Percentiles rank a stretch among this genome's conserved stretches.
Evolutionary conservation across 2,113 vertebrate genomes (phyloP).

Genomic region (Lathamus discolor): DNA sequence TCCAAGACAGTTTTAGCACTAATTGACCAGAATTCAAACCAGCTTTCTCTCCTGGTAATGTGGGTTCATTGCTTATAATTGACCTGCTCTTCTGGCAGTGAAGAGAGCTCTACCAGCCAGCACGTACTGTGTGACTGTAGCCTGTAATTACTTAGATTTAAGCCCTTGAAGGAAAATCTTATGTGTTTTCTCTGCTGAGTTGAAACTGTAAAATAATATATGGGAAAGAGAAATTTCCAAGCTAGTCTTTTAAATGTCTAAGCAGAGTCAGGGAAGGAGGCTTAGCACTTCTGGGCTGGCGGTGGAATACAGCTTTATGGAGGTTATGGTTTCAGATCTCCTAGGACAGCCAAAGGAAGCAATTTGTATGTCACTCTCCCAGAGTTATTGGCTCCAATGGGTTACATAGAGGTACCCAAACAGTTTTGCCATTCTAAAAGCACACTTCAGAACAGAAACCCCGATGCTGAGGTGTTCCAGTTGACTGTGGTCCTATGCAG

Average conservation of each 20-base stretch:
- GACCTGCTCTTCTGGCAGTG: constrained; percentile 47
- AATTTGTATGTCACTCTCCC: not conserved
- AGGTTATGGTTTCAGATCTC: not conserved
- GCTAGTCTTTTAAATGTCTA: not conserved
- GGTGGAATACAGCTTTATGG: not conserved
- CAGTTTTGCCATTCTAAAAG: not conserved
- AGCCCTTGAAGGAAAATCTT: constrained; percentile 26
- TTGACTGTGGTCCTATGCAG: accelerated
- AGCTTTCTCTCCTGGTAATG: constrained; percentile 16
- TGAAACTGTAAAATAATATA: not conserved
- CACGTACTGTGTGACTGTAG: not conserved
- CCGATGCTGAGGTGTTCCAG: not conserved
- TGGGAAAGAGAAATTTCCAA: not conserved
- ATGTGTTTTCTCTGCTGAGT: not conserved
- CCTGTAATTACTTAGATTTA: constrained; percentile 12
- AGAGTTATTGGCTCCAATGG: not conserved
- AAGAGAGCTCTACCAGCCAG: constrained; percentile 25
- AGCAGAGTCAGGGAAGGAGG: not conserved
- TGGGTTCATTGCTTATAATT: constrained; percentile 35
- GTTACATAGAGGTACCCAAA: not conserved
- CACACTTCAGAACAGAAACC: not conserved
- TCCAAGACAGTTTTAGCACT: constrained; percentile 18
- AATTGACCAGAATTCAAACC: constrained; percentile 50
- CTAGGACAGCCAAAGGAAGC: not conserved
- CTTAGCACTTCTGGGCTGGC: not conserved